phyloP scores from a whole-genome alignment of 2,888 invertebrate genomes.

The Leistus spinibarbis region DNA sequence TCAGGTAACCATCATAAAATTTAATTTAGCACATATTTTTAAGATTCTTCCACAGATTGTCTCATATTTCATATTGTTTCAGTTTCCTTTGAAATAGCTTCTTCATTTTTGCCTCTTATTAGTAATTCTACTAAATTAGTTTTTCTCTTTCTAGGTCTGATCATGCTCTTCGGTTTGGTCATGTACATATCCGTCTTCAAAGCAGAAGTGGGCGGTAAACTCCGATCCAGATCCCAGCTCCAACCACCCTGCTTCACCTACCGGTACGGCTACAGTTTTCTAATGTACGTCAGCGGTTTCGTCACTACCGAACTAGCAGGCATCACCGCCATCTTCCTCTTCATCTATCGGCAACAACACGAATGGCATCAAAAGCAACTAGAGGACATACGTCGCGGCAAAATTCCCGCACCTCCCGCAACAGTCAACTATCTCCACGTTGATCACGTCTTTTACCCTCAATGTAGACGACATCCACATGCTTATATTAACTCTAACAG shows the following conservation, averaged over 20 bases:
- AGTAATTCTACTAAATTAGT: too few relatives aligned
- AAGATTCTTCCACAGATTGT: too few relatives aligned
- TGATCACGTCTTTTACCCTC: constrained; percentile 49
- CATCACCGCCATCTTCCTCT: constrained; percentile 84
- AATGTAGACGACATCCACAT: constrained; percentile 58
- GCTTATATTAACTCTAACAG: constrained; percentile 57
- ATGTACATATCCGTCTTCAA: constrained; percentile 94
- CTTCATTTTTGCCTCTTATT: too few relatives aligned
- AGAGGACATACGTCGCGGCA: constrained; percentile 61
- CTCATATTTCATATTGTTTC: too few relatives aligned
- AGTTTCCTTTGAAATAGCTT: too few relatives aligned
- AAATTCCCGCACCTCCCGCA: constrained; percentile 55
- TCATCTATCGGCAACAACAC: constrained; percentile 78
- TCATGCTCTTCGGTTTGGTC: constrained; percentile 89
- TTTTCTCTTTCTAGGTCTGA: constrained; percentile 72
- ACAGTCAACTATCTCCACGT: constrained; percentile 50
- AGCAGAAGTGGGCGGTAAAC: constrained; percentile 86
- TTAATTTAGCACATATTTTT: too few relatives aligned
- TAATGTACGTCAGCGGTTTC: constrained; percentile 84
- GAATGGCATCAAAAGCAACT: constrained; percentile 61
- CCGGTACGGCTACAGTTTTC: constrained; percentile 87
- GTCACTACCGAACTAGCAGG: constrained; percentile 85
- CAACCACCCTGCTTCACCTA: constrained; percentile 83
- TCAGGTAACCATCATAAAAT: constrained; percentile 69
- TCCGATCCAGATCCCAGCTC: constrained; percentile 78